Evolutionary conservation across 2,113 vertebrate genomes (phyloP).

Genomic region (Dendropsophus ebraccatus): DNA sequence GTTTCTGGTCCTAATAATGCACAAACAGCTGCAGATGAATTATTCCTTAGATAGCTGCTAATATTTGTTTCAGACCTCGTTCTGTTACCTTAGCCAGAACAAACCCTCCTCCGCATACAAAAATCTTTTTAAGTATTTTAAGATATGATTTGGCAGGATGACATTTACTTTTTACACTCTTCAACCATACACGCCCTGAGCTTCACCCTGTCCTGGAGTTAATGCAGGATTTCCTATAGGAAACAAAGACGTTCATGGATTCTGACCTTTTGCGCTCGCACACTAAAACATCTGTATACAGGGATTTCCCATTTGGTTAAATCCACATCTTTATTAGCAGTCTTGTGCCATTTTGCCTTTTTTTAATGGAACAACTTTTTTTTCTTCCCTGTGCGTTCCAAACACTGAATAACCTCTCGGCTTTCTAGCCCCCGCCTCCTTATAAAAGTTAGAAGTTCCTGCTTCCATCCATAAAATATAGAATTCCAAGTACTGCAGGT

Average conservation of each 20-base stretch:
- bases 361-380: constrained; percentile 35
- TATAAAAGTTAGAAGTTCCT: background rate
- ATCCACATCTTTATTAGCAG: constrained; percentile 50
- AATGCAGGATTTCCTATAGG: constrained; percentile 55
- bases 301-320: constrained; percentile 23
- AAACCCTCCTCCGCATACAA: constrained; percentile 43
- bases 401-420: constrained; percentile 18
- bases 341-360: constrained; percentile 41
- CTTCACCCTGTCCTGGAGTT: constrained; percentile 49
- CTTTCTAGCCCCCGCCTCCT: background rate
- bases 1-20: constrained; percentile 39
- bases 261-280: constrained; percentile 33
- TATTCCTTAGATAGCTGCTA: constrained; percentile 46
- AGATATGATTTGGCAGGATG: constrained; percentile 55
- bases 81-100: constrained; percentile 48
- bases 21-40: constrained; percentile 56
- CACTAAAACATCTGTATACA: constrained; percentile 52
- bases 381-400: constrained; percentile 21
- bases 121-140: constrained; percentile 59
- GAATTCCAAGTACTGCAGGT: constrained; percentile 32
- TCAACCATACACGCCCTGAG: constrained; percentile 55
- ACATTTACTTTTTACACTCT: constrained; percentile 56
- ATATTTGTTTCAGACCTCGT: constrained; percentile 51
- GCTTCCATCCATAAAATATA: constrained; percentile 45
- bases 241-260: constrained; percentile 48